Evolutionary conservation across 2,797 vertebrate genomes (phyloP).

Genomic region (Calcarius lapponicus): DNA sequence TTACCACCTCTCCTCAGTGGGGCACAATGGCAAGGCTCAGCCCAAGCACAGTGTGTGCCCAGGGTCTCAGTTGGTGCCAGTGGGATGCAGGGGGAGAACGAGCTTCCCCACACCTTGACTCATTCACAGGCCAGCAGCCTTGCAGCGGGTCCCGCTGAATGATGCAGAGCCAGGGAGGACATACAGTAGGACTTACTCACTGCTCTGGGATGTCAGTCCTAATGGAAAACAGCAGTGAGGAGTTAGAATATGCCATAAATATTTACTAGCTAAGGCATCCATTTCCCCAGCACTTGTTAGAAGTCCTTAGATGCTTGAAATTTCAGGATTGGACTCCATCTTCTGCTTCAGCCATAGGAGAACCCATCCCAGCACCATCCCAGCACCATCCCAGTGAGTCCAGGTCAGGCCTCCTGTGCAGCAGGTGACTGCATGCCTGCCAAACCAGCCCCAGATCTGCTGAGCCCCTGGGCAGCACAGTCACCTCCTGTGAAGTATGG

Average conservation of each 20-base stretch:
- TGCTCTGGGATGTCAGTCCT: slow-evolving; percentile 17
- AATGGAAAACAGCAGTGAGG: slow-evolving; percentile 25
- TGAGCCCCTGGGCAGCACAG: fast-evolving
- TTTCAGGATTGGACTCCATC: neutral
- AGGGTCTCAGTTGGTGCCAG: neutral
- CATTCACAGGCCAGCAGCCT: neutral
- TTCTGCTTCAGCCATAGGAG: neutral
- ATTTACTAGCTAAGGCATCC: slow-evolving; percentile 17
- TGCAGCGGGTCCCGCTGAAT: fast-evolving
- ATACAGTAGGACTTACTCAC: neutral
- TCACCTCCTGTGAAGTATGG: neutral
- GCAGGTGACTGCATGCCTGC: neutral
- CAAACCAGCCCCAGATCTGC: neutral
- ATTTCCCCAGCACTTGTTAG: neutral
- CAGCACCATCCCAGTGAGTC: fast-evolving
- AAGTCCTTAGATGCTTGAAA: neutral
- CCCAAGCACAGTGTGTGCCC: neutral
- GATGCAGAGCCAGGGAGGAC: neutral
- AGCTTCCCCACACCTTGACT: neutral
- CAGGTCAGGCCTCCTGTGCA: neutral
- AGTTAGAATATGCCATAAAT: slow-evolving; percentile 26
- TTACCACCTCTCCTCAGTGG: neutral
- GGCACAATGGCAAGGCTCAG: fast-evolving
- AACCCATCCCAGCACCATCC: neutral
- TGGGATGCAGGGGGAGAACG: neutral